These are phyloP conservation scores for Aurelia aurita complex sp. Pacific DNA, from an alignment of 30 jellyfish, hydroid and myxozoan genomes.

Conservation along the genomic window DNA sequence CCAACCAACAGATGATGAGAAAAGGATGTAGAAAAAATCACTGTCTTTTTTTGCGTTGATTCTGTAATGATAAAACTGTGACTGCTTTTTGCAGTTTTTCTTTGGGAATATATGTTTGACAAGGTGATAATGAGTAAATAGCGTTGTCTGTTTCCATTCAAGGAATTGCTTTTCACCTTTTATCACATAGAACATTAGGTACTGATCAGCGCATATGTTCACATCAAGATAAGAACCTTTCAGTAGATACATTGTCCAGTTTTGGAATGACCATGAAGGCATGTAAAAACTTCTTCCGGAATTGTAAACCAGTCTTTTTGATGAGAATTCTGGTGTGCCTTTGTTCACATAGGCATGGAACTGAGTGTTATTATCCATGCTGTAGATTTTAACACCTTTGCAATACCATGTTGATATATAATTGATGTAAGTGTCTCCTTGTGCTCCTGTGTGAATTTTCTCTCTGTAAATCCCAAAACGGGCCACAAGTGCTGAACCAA, in stretches of 20 bases:
- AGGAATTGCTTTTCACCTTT: conserved; percentile 62
- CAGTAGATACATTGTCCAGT: conserved; percentile 71
- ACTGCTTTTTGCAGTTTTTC: conserved; percentile 42
- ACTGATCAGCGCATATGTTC: conserved; percentile 81
- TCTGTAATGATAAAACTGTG: conserved; percentile 15
- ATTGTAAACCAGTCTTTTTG: conserved; percentile 28
- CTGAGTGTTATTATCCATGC: conserved; percentile 11
- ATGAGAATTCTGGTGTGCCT: conserved; percentile 34
- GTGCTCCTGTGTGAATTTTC: conserved; percentile 7
- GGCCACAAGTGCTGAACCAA: conserved; percentile 50
- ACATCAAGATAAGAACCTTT: conserved; percentile 74
- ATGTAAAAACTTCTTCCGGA: conserved; percentile 60
- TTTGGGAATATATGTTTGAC: conserved; percentile 58
- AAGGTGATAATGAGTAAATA: conserved; percentile 46
- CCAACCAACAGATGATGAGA: conserved; percentile 97
- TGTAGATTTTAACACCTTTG: conserved; percentile 27
- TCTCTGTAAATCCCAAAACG: conserved; percentile 40
- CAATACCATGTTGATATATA: conserved; percentile 42
- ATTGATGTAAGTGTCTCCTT: conserved; percentile 39
- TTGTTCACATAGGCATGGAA: conserved; percentile 28
- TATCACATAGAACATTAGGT: conserved; percentile 76
- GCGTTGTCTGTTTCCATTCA: conserved; percentile 77
- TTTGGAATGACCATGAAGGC: conserved; percentile 90
- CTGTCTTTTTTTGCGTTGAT: conserved; percentile 20
- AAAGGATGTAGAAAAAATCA: conserved; percentile 60